These are phyloP conservation scores for Danaus plexippus DNA, from an alignment of 1,140 invertebrate genomes.

Conservation along the genomic window DNA sequence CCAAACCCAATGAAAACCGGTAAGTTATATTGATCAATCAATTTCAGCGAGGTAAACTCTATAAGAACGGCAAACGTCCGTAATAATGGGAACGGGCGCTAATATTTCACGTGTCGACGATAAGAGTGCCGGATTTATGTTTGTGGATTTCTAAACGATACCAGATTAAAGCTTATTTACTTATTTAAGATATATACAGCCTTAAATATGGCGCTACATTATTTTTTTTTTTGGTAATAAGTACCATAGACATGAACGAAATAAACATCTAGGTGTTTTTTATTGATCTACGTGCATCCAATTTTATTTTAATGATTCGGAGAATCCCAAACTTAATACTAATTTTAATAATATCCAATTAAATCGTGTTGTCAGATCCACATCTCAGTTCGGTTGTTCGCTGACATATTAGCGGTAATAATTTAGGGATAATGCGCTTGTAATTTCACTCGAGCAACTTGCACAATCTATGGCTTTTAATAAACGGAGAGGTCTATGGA, in stretches of 20 bases:
- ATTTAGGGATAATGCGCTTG: slow-evolving; percentile 63
- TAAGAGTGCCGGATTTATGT: slow-evolving; percentile 46
- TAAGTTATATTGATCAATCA: too few relatives aligned
- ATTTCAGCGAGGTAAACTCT: slow-evolving; percentile 12
- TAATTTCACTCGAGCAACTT: slow-evolving; percentile 51
- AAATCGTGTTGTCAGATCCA: slow-evolving; percentile 38
- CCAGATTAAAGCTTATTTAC: background rate
- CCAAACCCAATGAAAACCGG: too few relatives aligned
- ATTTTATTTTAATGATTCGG: too few relatives aligned
- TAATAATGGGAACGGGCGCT: slow-evolving; percentile 24
- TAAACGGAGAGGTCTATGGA: slow-evolving; percentile 56
- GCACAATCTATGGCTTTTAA: slow-evolving; percentile 66
- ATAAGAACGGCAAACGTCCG: slow-evolving; percentile 14
- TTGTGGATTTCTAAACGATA: slow-evolving; percentile 29
- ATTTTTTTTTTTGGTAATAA: too few relatives aligned
- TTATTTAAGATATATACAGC: too few relatives aligned
- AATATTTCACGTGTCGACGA: slow-evolving; percentile 39
- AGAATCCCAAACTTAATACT: background rate
- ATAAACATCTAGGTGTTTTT: too few relatives aligned
- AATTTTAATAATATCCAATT: slow-evolving; percentile 23
- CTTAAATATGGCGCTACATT: too few relatives aligned
- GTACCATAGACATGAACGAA: too few relatives aligned
- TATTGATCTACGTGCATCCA: too few relatives aligned
- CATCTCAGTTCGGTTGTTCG: slow-evolving; percentile 31
- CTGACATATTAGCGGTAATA: slow-evolving; percentile 67